phyloP scores from a whole-genome alignment of 2,113 vertebrate species.

The Podarcis raffonei region DNA sequence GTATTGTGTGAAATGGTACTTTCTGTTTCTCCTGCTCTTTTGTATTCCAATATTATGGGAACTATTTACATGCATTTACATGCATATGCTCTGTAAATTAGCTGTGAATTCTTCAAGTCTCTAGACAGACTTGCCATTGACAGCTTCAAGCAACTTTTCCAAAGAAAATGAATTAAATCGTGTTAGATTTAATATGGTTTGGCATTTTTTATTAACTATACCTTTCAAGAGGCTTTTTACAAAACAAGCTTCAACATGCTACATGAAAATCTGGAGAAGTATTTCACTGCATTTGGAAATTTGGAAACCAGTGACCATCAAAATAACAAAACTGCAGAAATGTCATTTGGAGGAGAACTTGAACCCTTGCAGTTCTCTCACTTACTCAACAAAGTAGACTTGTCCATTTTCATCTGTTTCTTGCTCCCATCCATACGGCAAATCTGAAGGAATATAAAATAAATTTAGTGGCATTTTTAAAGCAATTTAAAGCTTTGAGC shows the following conservation, averaged over 20 bases:
- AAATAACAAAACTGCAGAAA: not conserved
- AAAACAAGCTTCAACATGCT: no score
- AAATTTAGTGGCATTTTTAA: not conserved
- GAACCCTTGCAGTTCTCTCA: slow-evolving; percentile 43
- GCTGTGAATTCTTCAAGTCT: not conserved
- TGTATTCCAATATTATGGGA: no score
- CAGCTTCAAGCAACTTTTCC: not conserved
- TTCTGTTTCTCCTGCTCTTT: no score
- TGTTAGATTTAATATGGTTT: not conserved
- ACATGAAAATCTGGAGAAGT: no score
- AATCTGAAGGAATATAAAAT: slow-evolving; percentile 76
- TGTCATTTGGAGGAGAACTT: not conserved
- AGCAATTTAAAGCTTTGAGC: not conserved
- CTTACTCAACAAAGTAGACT: slow-evolving; percentile 96
- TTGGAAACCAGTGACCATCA: not conserved
- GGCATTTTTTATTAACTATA: not conserved
- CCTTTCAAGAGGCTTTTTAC: no score
- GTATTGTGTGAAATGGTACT: no score
- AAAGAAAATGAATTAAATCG: not conserved
- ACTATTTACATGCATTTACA: not conserved
- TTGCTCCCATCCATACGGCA: slow-evolving; percentile 98
- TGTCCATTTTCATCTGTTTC: slow-evolving; percentile 93
- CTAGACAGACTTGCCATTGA: no score
- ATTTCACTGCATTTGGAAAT: no score
- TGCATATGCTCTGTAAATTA: not conserved